Percentiles rank a stretch among this genome's conserved stretches.
These are phyloP conservation scores for Thamnophis elegans DNA, from an alignment of 2,797 vertebrate species.

Conservation along the genomic window DNA sequence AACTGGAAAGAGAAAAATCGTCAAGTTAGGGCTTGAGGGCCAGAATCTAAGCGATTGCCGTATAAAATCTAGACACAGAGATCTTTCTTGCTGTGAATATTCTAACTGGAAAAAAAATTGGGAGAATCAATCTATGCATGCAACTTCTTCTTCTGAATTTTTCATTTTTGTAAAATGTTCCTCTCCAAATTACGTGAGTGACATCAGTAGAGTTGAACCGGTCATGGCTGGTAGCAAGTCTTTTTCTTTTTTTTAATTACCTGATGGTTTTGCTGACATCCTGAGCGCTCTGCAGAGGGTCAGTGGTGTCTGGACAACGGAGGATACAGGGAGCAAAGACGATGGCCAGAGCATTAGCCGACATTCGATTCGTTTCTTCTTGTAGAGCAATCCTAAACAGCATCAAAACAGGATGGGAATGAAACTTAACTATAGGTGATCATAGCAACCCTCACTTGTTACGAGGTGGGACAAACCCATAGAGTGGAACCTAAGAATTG, in stretches of 20 bases:
- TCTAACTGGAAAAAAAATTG: neutral
- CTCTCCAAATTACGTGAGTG: neutral
- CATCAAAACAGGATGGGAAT: slow-evolving; percentile 15
- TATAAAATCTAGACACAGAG: neutral
- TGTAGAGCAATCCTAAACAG: slow-evolving; percentile 87
- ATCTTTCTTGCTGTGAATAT: neutral
- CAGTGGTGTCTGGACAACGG: slow-evolving; percentile 91
- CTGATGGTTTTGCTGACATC: slow-evolving; percentile 98
- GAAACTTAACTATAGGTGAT: neutral
- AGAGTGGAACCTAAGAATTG: neutral
- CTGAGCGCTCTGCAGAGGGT: slow-evolving; percentile 93
- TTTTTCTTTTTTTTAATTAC: slow-evolving; percentile 64
- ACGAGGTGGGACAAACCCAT: neutral
- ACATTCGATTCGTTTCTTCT: slow-evolving; percentile 98
- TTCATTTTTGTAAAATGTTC: neutral
- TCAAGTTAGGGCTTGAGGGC: slow-evolving; percentile 29
- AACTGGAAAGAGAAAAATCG: slow-evolving; percentile 71
- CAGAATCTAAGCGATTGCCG: neutral
- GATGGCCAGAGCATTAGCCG: slow-evolving; percentile 94
- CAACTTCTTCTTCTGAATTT: neutral
- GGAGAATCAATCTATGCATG: too few relatives aligned
- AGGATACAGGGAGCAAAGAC: slow-evolving; percentile 98
- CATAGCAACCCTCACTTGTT: neutral
- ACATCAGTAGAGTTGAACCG: too few relatives aligned
- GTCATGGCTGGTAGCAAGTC: neutral